phyloP scores from a whole-genome alignment of 2,797 vertebrate species.

The Graptemys geographica region DNA sequence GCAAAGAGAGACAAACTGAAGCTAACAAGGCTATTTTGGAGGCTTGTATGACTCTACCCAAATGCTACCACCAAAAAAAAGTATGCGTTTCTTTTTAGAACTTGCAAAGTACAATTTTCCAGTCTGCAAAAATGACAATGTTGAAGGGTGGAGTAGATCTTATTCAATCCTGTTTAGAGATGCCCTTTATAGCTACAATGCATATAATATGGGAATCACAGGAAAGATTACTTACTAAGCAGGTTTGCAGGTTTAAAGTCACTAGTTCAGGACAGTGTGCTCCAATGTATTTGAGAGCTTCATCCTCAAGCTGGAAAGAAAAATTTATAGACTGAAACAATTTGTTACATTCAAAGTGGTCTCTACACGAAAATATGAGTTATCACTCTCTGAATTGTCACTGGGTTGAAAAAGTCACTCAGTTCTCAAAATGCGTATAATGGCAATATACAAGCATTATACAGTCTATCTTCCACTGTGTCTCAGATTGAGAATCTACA shows the following conservation, averaged over 20 bases:
- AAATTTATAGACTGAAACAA: not conserved
- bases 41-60: not conserved
- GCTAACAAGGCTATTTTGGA: not conserved
- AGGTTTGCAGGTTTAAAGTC: constrained; percentile 96
- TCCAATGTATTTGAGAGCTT: constrained; percentile 96
- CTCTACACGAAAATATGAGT: not conserved
- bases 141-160: rapidly evolving
- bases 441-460: rapidly evolving
- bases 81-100: not conserved
- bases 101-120: rapidly evolving
- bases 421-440: not conserved
- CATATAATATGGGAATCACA: not conserved
- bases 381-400: not conserved
- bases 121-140: rapidly evolving
- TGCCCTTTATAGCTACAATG: rapidly evolving
- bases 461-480: rapidly evolving
- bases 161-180: not conserved
- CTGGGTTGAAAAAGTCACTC: not conserved
- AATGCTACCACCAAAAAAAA: not conserved
- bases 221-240: constrained; percentile 87
- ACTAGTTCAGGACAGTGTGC: constrained; percentile 94
- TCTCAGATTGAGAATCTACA: not conserved
- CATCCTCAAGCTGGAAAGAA: constrained; percentile 91
- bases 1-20: not conserved
- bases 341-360: rapidly evolving